A percentile compares a stretch with the other conserved stretches of the same genome.
phyloP scores from a whole-genome alignment of 2,113 vertebrate genomes.

The Indri indri region DNA sequence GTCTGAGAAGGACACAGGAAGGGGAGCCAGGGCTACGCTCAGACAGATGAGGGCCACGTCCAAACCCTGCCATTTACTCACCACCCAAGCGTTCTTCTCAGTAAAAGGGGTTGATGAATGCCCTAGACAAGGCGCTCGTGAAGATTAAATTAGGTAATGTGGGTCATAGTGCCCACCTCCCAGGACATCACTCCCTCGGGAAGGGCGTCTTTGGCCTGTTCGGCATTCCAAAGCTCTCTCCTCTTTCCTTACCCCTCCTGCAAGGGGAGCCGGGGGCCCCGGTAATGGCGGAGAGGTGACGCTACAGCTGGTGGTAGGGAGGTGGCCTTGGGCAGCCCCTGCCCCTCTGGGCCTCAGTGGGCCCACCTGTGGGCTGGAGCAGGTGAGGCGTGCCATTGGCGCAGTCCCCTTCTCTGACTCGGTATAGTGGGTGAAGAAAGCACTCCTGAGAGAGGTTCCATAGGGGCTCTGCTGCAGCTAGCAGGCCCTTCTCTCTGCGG shows the following conservation, averaged over 20 bases:
- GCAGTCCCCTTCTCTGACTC: not conserved
- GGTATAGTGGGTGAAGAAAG: fast-evolving
- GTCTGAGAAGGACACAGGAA: not conserved
- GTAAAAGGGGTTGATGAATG: not conserved
- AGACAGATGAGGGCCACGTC: not conserved
- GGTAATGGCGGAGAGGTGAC: not conserved
- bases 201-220: not conserved
- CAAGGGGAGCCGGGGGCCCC: not conserved
- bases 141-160: not conserved
- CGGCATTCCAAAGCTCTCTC: not conserved
- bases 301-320: not conserved
- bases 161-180: not conserved
- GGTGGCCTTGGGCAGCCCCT: not conserved
- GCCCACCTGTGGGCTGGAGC: not conserved
- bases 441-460: not conserved
- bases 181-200: not conserved
- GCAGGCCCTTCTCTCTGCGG: not conserved
- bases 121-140: not conserved
- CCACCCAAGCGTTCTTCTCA: not conserved
- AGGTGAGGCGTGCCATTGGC: not conserved
- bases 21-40: not conserved
- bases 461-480: fast-evolving
- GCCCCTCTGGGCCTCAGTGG: not conserved
- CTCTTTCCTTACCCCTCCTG: not conserved
- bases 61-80: not conserved